phyloP scores from a whole-genome alignment of 2,888 invertebrate genomes.

The Caenorhabditis panamensis region DNA sequence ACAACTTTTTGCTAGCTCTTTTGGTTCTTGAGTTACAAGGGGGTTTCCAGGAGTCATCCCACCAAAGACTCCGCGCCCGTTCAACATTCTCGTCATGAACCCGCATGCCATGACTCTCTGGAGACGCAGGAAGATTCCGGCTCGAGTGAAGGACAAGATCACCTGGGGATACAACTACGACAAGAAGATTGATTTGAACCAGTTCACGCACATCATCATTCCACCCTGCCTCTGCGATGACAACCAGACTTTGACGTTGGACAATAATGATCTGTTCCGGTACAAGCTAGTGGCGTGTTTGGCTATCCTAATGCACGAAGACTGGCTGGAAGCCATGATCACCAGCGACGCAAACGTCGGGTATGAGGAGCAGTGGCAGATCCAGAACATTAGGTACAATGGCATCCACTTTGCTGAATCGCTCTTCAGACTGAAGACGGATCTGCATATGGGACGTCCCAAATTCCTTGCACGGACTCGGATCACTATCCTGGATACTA shows the following conservation, averaged over 20 bases:
- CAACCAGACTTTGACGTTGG: background rate
- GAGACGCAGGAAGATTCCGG: background rate
- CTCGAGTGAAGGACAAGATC: background rate
- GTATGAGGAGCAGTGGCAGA: background rate
- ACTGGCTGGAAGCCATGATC: background rate
- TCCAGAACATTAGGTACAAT: too few relatives aligned
- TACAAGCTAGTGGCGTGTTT: background rate
- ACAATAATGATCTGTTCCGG: background rate
- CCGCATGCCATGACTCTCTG: background rate
- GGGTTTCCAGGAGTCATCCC: background rate
- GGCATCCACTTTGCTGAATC: background rate
- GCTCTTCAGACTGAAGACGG: conserved; percentile 14
- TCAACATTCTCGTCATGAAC: background rate
- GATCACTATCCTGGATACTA: conserved; percentile 4
- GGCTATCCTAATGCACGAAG: background rate
- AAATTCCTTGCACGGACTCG: conserved; percentile 2
- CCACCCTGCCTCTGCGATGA: background rate
- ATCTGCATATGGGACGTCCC: conserved; percentile 14
- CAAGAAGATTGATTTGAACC: background rate
- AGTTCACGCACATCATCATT: background rate
- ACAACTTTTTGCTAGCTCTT: too few relatives aligned
- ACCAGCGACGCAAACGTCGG: background rate
- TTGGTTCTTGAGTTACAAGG: too few relatives aligned
- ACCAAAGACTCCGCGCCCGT: background rate
- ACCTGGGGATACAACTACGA: background rate